Evolutionary conservation across 1,140 invertebrate genomes (phyloP).

Genomic region (Drosophila lacertosa): DNA sequence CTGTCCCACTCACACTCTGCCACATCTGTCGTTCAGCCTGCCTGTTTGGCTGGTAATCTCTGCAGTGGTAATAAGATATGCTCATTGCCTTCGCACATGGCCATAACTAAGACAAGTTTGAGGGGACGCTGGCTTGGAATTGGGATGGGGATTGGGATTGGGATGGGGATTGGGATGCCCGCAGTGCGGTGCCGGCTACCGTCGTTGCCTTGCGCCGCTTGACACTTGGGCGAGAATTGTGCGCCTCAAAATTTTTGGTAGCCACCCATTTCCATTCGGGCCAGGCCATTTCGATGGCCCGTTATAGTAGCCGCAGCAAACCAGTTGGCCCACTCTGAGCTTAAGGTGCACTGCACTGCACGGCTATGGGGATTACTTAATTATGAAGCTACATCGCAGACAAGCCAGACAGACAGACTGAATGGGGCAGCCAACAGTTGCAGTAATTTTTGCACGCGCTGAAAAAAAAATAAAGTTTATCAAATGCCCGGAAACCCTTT

Average conservation of each 20-base stretch:
- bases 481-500: conserved; percentile 19
- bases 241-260: conserved; percentile 56
- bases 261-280: conserved; percentile 55
- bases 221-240: conserved; percentile 50
- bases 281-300: conserved; percentile 52
- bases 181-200: conserved; percentile 66
- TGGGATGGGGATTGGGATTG: conserved; percentile 26
- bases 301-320: conserved; percentile 58
- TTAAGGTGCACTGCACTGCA: conserved; percentile 72
- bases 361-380: conserved; percentile 72
- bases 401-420: conserved; percentile 14
- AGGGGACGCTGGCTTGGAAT: conserved; percentile 22
- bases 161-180: conserved; percentile 53
- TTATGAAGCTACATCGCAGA: conserved; percentile 65
- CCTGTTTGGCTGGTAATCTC: conserved; percentile 38
- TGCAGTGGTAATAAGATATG: conserved; percentile 79
- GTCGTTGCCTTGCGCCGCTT: conserved; percentile 34
- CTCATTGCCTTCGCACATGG: conserved; percentile 50
- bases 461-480: conserved; percentile 39
- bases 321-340: conserved; percentile 67
- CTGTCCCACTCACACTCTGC: background rate
- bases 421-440: conserved; percentile 1
- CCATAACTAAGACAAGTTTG: conserved; percentile 42
- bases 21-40: no score
- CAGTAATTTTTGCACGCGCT: background rate